These are phyloP conservation scores for Otis tarda DNA, from an alignment of 2,113 vertebrate genomes.

Conservation along the genomic window DNA sequence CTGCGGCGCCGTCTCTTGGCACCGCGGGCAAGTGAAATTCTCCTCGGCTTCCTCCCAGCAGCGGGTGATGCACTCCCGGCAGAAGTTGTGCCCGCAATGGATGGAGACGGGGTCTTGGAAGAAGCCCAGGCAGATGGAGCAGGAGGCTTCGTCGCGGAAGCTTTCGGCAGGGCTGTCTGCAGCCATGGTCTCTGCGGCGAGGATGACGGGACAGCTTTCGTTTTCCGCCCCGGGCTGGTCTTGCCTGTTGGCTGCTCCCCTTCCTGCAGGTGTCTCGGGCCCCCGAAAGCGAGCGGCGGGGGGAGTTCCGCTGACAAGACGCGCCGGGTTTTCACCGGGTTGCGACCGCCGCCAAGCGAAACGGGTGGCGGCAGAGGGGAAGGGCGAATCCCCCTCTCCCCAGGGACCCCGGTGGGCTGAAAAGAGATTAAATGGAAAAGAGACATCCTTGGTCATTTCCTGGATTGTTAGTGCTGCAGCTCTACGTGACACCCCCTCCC, in stretches of 20 bases:
- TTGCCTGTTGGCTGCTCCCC: neutral
- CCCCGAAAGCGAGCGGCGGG: neutral
- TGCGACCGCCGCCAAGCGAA: accelerated
- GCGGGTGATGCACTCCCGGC: slow-evolving; percentile 68
- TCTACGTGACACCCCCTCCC: accelerated
- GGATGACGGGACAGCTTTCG: neutral
- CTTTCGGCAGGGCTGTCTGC: neutral
- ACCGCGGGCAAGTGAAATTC: slow-evolving; percentile 63
- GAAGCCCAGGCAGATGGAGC: slow-evolving; percentile 67
- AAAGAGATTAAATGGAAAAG: neutral
- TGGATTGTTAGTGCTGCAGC: neutral
- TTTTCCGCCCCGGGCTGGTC: neutral
- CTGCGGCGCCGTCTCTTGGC: slow-evolving; percentile 47
- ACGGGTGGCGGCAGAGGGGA: neutral
- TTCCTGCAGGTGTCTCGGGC: neutral
- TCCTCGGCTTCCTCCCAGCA: slow-evolving; percentile 16
- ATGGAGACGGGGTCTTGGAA: slow-evolving; percentile 75
- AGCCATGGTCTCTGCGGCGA: slow-evolving; percentile 28
- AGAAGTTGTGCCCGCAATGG: slow-evolving; percentile 76
- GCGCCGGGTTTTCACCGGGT: neutral
- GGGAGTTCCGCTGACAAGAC: neutral
- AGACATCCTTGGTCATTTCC: neutral
- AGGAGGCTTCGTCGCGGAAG: slow-evolving; percentile 67
- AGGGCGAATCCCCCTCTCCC: too few species aligned
- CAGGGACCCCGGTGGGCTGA: accelerated